Base-by-base conservation (phyloP, 2,113 vertebrate genomes). In the Peromyscus leucopus region DNA sequence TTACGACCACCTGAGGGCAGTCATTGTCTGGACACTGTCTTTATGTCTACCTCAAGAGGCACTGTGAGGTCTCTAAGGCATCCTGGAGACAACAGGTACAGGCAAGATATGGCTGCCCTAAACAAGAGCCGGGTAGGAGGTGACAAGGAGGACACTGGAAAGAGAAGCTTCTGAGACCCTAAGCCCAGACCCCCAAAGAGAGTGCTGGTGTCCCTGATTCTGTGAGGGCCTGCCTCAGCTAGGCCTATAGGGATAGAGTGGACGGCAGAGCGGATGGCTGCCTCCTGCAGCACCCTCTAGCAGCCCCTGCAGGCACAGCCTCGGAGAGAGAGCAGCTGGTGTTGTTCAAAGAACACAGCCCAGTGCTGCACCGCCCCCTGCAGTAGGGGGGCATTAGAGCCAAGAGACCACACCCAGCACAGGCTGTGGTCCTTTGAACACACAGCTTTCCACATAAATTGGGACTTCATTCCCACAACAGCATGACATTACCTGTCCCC, bases 11-110 rank as follows among this genome's bases (percentile, higher is more conserved):
- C 46, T 7, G 65, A 65, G 63, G 0, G 3, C 3, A 42, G n/a
- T 63, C 13, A 1, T 59, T 46, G 6, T 42, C 59, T 63, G n/a
- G 24, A 65, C 17, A 5, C 17, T 8, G 4, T n/a, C 9, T 39
- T 33, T 7, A 10, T 1, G 1, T 33, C 21, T 1, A 2, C 5
- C 2, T 63, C 46, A 10, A 46, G 69, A 84, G 82, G 31, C 39
- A 74, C 36, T 0, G 0, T 3, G 39, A 83, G 57, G 21, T 22
- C n/a, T 51, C 17, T 61, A 0, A 24, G 65, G 19, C 2, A 5
- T 2, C 11, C 9, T 26, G 2, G 4, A 46, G 36, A 42, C 63
- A 31, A 10, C 19, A 17, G 63, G 5, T 19, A 36, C 42, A 24
- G 84, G 5, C 31, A 69, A 42, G 17, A 48, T 10, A 67, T 2